Base-by-base conservation (phyloP, 2,888 invertebrate species). In the Zygothrica quintamaculata region DNA sequence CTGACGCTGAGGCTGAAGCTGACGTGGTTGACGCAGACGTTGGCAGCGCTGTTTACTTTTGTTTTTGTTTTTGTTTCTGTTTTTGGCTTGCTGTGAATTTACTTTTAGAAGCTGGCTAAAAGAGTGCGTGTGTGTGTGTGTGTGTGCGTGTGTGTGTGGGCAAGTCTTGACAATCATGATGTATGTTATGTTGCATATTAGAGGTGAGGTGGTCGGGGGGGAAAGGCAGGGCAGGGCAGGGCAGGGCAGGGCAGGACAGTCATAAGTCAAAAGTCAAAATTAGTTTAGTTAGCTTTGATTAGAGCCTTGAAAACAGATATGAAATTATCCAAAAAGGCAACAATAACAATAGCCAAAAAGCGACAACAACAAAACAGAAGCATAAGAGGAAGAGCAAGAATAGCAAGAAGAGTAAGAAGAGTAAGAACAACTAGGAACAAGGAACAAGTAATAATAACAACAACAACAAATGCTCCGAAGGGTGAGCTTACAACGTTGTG, bases 401-500 rank as follows among this genome's bases (percentile, higher is more conserved):
- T n/a, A n/a, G n/a, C n/a, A n/a, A n/a, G n/a, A n/a, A n/a, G n/a
- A n/a, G n/a, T n/a, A n/a, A n/a, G n/a, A n/a, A n/a, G n/a, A n/a
- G n/a, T n/a, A n/a, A n/a, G n/a, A n/a, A n/a, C n/a, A n/a, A n/a
- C n/a, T n/a, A 26, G 37, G 46, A 52, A 26, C 25, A 40, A 18
- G n/a, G 22, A 11, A 7, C 40, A 22, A 22, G 3, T 5, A n/a
- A n/a, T n/a, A n/a, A n/a, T n/a, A n/a, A 22, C 15, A 50, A 31
- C 46, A 58, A 51, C 8, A 37, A 48, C 47, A 53, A 40, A 34
- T 13, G 39, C 34, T 11, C 15, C 36, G 53, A 56, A 29, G 44
- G 42, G 70, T 33, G 50, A 65, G 80, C 64, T 82, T 75, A 79
- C 77, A 80, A 55, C 62, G 71, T 65, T 80, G n/a, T n/a, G n/a